Base-by-base conservation (phyloP, 2,797 vertebrate species). In the Valencia hispanica region DNA sequence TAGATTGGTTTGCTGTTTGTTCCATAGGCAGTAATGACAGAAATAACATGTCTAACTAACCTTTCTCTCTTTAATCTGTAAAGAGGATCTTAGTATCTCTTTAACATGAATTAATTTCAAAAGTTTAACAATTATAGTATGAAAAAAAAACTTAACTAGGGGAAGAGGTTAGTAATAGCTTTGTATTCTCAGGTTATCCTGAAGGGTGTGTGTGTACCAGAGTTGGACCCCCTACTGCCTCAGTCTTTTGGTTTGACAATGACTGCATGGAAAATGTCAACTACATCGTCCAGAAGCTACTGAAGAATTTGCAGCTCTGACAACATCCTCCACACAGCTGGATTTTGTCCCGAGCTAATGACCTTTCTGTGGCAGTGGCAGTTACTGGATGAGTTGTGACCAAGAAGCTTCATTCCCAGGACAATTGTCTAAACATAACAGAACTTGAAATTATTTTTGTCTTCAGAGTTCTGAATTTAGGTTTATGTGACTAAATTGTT, bases 221-320 rank as follows among this genome's bases (percentile, higher is more conserved):
- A 75, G 68, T 78, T 70, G 74, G 82, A 90, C 78, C 83, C 83
- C 79, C 87, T 1, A 57, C 55, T 80, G 74, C 80, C 72, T 73
- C 74, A 83, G 84, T 47, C 84, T 68, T 36, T 69, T 32, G 41
- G 39, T 75, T 72, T 84, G 81, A 84, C 74, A 48, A 36, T 77
- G 80, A 66, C 79, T 82, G 88, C 78, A 89, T 90, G 86, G 87
- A 89, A 82, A 91, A 87, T 86, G 81, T 93, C 89, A 88, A 48
- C 75, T 50, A 68, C 80, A 80, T 88, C 81, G 81, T 88, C 90
- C 91, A 91, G 90, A 92, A 80, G 85, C 85, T 81, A n/a, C 79
- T 70, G 59, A 89, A 86, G 92, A 93, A 91, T 93, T 73, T 86
- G 79, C 72, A 81, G 81, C 75, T 65, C 80, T 80, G 82, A 83